Base-by-base conservation (phyloP, 2,113 vertebrate species). In the cattle (Bos taurus) region DNA sequence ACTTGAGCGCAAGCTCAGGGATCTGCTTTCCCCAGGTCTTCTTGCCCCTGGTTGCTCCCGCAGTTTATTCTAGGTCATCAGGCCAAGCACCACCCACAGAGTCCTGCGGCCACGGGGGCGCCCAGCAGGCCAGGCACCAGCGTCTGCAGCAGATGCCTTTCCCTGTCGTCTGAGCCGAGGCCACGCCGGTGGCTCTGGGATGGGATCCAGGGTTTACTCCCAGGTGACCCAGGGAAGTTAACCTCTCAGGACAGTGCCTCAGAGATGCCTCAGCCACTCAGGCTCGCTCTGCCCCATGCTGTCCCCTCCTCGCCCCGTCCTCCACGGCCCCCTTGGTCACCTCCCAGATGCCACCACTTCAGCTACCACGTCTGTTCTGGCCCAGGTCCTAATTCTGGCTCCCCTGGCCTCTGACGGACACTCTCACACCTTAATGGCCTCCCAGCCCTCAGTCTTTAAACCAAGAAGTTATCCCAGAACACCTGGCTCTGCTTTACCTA, bases 161-260 rank as follows among this genome's bases (percentile, higher is more conserved):
- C 64, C 40, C 11, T 30, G 19, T 30, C 43, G 19, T 30, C 43
- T n/a, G 43, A n/a, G 81, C 12, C 21, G 16, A 40, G 48, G 48
- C 93, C 36, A 3, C 1, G 4, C 30, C 0, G 2, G 36, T 3
- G 8, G 36, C 6, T 33, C 40, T 23, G 8, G 50, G n/a, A 26
- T 40, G 33, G 17, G 88, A 25, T 36, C 12, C 80, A 23, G 30
- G 28, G 28, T n/a, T 43, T 23, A 16, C 33, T 30, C 25, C 17
- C 15, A 16, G 67, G 21, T 21, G 15, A 43, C 80, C 15, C n/a
- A 25, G 54, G 57, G 33, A 30, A 40, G 43, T 36, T 2, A 10
- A 48, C 30, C 4, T 67, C 48, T 67, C 40, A 6, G n/a, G 57
- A 60, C 33, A 1, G 25, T 6, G 2, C 50, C 17, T 12, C 46